phyloP scores from a whole-genome alignment of 2,888 invertebrate species.

The Hyppa rectilinea region DNA sequence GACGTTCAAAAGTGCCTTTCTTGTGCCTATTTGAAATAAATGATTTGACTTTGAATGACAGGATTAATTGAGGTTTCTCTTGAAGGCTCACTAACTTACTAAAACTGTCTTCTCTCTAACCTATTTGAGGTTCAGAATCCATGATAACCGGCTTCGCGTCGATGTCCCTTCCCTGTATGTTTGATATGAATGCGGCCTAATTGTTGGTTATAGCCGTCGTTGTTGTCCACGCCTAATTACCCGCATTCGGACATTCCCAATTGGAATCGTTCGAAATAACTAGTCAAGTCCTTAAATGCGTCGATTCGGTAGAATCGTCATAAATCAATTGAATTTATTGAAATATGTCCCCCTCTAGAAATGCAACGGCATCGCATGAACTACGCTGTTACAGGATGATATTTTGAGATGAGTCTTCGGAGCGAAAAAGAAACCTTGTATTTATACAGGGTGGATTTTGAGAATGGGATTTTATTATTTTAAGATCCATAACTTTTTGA shows the following conservation, averaged over 20 bases:
- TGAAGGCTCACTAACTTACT: neutral
- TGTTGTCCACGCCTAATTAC: conserved; percentile 31
- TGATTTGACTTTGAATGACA: no score
- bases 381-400: neutral
- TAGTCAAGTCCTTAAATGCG: conserved; percentile 9
- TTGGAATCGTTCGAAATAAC: conserved; percentile 17
- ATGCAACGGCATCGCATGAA: no score
- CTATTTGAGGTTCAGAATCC: no score
- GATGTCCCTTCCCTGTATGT: no score
- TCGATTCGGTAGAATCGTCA: conserved; percentile 3
- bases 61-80: neutral
- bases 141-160: no score
- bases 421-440: neutral
- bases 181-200: neutral
- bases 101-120: no score
- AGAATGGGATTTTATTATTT: neutral
- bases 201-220: neutral
- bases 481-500: neutral
- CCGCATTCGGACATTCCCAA: conserved; percentile 45
- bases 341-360: conserved; percentile 2
- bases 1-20: no score
- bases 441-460: neutral
- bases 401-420: neutral
- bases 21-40: no score
- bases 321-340: conserved; percentile 36